Evolutionary conservation across 2,888 invertebrate species (phyloP).

Genomic region (Tetanocera ferruginea): DNA sequence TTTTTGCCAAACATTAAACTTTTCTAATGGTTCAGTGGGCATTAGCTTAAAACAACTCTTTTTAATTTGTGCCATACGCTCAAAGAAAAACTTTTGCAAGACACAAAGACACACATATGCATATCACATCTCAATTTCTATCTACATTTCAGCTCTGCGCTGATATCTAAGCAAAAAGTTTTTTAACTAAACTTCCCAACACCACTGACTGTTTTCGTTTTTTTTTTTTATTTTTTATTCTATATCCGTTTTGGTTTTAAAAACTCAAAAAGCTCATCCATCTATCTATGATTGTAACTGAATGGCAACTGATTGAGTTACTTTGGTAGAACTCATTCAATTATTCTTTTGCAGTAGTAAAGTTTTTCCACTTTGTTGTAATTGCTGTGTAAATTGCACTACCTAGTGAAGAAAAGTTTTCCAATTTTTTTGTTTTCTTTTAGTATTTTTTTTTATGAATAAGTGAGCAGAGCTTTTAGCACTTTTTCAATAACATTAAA

Average conservation of each 20-base stretch:
- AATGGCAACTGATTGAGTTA: conserved; percentile 17
- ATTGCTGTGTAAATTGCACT: not conserved
- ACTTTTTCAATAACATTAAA: too few relatives aligned
- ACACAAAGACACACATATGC: too few relatives aligned
- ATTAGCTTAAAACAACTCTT: too few relatives aligned
- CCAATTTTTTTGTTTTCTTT: not conserved
- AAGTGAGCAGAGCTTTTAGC: not conserved
- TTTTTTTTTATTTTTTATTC: too few relatives aligned
- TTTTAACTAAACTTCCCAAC: too few relatives aligned
- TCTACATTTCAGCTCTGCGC: not conserved
- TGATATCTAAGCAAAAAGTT: too few relatives aligned
- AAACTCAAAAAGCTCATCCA: too few relatives aligned
- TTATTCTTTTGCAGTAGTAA: not conserved
- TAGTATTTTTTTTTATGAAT: not conserved
- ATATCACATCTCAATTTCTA: not conserved
- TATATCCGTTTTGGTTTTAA: too few relatives aligned
- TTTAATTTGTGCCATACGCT: too few relatives aligned
- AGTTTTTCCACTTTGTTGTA: not conserved
- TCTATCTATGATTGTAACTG: not conserved
- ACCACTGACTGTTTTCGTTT: not conserved
- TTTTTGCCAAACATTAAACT: too few relatives aligned
- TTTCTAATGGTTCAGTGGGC: too few relatives aligned
- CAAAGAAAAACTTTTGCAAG: too few relatives aligned
- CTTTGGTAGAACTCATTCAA: not conserved
- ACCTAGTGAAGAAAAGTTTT: not conserved